phyloP scores from a whole-genome alignment of 2,888 invertebrate genomes.

The Brachyptera risi region DNA sequence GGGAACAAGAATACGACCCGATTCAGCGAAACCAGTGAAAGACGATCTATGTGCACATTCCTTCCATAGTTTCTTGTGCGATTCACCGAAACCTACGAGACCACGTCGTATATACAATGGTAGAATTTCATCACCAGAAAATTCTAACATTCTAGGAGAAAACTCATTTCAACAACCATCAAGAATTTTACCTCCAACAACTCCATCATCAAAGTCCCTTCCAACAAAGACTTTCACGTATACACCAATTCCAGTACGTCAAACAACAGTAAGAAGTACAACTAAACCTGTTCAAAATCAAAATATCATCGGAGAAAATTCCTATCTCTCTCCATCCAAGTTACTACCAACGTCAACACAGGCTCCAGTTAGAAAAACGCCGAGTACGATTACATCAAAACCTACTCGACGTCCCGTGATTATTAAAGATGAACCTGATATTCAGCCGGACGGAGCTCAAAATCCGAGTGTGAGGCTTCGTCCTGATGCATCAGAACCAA shows the following conservation, averaged over 20 bases:
- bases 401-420: too few relatives aligned
- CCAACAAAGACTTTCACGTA: not conserved
- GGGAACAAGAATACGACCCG: not conserved
- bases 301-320: too few relatives aligned
- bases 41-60: constrained; percentile 27
- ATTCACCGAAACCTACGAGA: constrained; percentile 6
- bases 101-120: constrained; percentile 2
- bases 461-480: not conserved
- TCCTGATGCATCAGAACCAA: not conserved
- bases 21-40: not conserved
- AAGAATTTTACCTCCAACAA: not conserved
- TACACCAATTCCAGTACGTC: not conserved
- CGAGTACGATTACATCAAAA: too few relatives aligned
- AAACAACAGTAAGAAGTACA: too few relatives aligned
- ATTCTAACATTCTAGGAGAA: constrained; percentile 26
- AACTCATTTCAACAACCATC: constrained; percentile 36
- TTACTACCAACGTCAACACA: too few relatives aligned
- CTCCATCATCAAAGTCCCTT: not conserved
- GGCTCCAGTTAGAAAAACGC: too few relatives aligned
- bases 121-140: not conserved
- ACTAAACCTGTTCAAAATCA: too few relatives aligned
- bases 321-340: too few relatives aligned
- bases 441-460: constrained; percentile 8
- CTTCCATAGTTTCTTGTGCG: constrained; percentile 29
- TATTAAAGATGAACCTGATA: constrained; percentile 5